These are phyloP conservation scores for Dusona sp. DNA, from an alignment of 2,888 invertebrate species.

Conservation along the genomic window DNA sequence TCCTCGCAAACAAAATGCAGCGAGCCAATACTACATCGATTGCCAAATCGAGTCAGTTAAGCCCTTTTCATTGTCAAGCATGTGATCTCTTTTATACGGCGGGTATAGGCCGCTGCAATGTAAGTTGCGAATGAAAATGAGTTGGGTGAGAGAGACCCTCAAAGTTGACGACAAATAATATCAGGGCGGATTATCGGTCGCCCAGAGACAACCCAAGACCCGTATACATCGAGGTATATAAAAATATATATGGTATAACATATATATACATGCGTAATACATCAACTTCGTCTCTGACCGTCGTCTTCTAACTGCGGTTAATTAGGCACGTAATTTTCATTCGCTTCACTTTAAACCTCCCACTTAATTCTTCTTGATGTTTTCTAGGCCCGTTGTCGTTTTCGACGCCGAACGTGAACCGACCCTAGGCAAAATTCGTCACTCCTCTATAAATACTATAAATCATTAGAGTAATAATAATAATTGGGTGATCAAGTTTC, in stretches of 20 bases:
- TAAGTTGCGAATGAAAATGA: slow-evolving; percentile 20
- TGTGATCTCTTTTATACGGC: slow-evolving; percentile 26
- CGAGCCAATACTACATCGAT: background rate
- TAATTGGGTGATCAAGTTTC: slow-evolving; percentile 10
- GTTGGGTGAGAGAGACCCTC: background rate
- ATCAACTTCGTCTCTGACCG: slow-evolving; percentile 52
- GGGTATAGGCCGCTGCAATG: slow-evolving; percentile 2
- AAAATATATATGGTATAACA: background rate
- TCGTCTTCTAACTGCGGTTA: slow-evolving; percentile 69
- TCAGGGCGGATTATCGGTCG: slow-evolving; percentile 48
- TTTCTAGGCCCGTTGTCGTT: slow-evolving; percentile 8
- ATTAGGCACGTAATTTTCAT: slow-evolving; percentile 76
- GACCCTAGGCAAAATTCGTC: slow-evolving; percentile 34
- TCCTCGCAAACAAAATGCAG: background rate
- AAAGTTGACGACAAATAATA: slow-evolving; percentile 8
- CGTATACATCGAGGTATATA: background rate
- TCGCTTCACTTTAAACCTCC: slow-evolving; percentile 69
- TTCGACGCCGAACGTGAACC: background rate
- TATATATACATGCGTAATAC: slow-evolving; percentile 19
- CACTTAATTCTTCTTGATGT: slow-evolving; percentile 53
- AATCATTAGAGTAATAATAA: slow-evolving; percentile 2
- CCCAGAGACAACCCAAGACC: slow-evolving; percentile 20
- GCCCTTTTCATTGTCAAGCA: background rate
- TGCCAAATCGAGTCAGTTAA: background rate
- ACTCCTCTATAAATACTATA: slow-evolving; percentile 16